These are phyloP conservation scores for Plotosus lineatus DNA, from an alignment of 2,113 vertebrate genomes.

Conservation along the genomic window DNA sequence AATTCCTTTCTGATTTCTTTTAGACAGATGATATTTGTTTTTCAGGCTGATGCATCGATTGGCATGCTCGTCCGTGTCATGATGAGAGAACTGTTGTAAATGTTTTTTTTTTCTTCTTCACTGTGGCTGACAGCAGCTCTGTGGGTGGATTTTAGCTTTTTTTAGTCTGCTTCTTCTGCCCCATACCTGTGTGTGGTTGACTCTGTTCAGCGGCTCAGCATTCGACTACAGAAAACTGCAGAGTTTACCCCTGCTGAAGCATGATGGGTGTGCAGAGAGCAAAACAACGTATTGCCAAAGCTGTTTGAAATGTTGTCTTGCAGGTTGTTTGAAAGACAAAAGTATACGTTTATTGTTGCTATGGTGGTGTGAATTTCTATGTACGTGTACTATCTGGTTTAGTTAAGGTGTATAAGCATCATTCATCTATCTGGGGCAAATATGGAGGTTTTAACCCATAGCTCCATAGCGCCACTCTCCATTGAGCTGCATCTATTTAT, in stretches of 20 bases:
- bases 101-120: background rate
- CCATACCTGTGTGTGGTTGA: conserved; percentile 23
- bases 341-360: conserved; percentile 31
- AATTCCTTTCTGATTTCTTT: background rate
- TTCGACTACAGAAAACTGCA: conserved; percentile 49
- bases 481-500: too few species aligned
- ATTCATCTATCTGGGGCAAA: conserved; percentile 37
- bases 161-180: conserved; percentile 26
- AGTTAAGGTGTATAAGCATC: conserved; percentile 37
- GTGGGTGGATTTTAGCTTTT: conserved; percentile 43
- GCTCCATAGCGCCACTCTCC: too few species aligned
- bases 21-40: background rate
- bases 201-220: conserved; percentile 42
- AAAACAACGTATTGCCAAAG: conserved; percentile 49
- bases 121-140: conserved; percentile 16
- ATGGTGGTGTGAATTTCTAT: background rate
- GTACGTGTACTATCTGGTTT: conserved; percentile 34
- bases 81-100: conserved; percentile 14
- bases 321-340: conserved; percentile 46
- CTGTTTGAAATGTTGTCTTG: conserved; percentile 53
- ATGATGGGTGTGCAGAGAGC: conserved; percentile 65
- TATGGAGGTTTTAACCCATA: conserved; percentile 2
- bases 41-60: background rate
- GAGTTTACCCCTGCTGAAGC: conserved; percentile 64
- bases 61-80: background rate